Evolutionary conservation across 2,113 vertebrate species (phyloP), one percentile per base, ranked within the genome.

Genomic region (Merops nubicus): DNA sequence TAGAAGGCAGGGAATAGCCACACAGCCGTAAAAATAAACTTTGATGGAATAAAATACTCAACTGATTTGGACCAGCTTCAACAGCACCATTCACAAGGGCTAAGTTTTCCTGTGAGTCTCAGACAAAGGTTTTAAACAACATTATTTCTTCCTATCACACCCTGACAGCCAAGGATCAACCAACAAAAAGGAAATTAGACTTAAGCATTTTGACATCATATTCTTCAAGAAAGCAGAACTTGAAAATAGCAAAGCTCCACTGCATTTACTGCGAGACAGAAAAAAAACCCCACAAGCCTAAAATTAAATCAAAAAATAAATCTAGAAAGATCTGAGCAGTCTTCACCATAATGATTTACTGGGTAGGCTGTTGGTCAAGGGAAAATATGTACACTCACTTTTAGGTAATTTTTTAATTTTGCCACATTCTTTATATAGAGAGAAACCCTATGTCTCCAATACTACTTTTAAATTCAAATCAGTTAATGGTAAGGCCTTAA

Each of bases 401-500:
- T 56, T 4, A 38, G 76, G 48, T n/a, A 95, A 86, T 88, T 47
- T 34, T 73, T 54, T 45, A 29, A 23, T 89, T 97, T 97, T 78
- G 33, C 65, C 74, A 57, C 69, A 64, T 65, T 79, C 42, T 93
- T n/a, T 33, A 38, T n/a, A 77, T 19, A 89, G 88, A 77, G 45
- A 96, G 78, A 94, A 91, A 60, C 54, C 33, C 93, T 73, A 21
- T 42, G 86, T 93, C 75, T 87, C 89, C 77, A 81, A 47, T 15
- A 50, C 34, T 67, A 54, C 38, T 87, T 94, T 98, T 98, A 98
- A 98, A 98, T 98, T 98, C 98, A 98, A 98, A 99, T 93, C 98
- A 99, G 98, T 98, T 98, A 98, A 98, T 98, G 97, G 98, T 98
- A 98, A 97, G 97, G 96, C 98, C 97, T 94, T 97, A 98, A 98